A percentile compares a stretch with the other conserved stretches of the same genome.
These are phyloP conservation scores for Cordylochernes scorpioides DNA, from an alignment of 2,888 invertebrate genomes.

Conservation along the genomic window DNA sequence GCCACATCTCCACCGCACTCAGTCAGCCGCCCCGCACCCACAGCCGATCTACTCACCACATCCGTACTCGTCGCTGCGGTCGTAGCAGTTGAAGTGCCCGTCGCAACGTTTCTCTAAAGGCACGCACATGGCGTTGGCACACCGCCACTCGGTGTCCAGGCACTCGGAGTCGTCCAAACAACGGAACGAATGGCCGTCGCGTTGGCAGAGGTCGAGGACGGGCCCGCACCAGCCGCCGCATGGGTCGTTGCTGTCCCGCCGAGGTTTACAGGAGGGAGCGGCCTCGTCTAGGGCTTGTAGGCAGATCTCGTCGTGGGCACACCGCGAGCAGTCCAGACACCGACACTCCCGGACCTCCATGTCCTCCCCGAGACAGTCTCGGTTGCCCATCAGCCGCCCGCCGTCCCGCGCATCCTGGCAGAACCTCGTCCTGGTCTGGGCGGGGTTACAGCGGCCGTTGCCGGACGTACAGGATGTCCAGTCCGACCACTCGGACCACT, in stretches of 20 bases:
- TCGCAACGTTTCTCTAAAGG: conserved; percentile 36
- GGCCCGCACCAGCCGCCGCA: conserved; percentile 13
- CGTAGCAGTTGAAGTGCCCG: conserved; percentile 42
- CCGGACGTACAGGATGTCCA: not conserved
- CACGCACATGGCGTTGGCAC: conserved; percentile 42
- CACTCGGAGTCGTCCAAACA: conserved; percentile 26
- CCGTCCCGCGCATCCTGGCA: not conserved
- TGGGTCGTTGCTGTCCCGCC: conserved; percentile 8
- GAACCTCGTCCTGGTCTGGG: not conserved
- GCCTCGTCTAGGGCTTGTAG: conserved; percentile 6
- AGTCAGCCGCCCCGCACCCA: too few relatives aligned
- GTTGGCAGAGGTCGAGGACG: conserved; percentile 8
- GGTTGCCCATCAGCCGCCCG: not conserved
- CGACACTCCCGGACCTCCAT: too few relatives aligned
- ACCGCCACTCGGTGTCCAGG: conserved; percentile 37
- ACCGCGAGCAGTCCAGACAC: too few relatives aligned
- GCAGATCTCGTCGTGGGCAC: conserved; percentile 8
- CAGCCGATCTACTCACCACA: too few relatives aligned
- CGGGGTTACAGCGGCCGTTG: not conserved
- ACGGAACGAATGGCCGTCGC: conserved; percentile 7
- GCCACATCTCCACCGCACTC: too few relatives aligned
- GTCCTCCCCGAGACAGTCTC: not conserved
- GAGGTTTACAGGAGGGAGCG: conserved; percentile 7
- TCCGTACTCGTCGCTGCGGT: conserved; percentile 41
- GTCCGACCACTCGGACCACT: not conserved